These are phyloP conservation scores for Phyto melanocephala DNA, from an alignment of 2,888 invertebrate species.

Conservation along the genomic window DNA sequence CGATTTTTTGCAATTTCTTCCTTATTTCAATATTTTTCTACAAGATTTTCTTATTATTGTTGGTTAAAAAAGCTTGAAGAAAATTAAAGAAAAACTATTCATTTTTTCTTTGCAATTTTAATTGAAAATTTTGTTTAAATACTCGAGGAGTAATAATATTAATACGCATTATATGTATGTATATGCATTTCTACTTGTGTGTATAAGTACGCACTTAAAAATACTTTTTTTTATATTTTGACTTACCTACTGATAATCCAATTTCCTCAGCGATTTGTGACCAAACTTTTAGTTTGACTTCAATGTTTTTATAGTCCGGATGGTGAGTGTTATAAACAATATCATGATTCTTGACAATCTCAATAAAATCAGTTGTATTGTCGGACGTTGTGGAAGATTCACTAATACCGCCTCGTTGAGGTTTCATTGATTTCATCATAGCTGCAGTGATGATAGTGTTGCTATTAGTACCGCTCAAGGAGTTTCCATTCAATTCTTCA, in stretches of 20 bases:
- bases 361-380: constrained; percentile 78
- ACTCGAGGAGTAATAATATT: too few relatives aligned
- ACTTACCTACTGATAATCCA: constrained; percentile 78
- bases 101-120: background rate
- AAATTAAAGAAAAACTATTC: background rate
- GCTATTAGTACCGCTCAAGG: constrained; percentile 13
- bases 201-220: background rate
- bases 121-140: background rate
- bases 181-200: constrained; percentile 20
- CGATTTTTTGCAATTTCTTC: constrained; percentile 36
- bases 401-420: constrained; percentile 72
- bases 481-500: constrained; percentile 15
- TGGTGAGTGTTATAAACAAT: constrained; percentile 78
- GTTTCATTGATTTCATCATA: constrained; percentile 65
- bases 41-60: constrained; percentile 22
- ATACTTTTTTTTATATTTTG: background rate
- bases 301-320: constrained; percentile 78
- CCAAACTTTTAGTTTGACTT: constrained; percentile 78
- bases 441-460: background rate
- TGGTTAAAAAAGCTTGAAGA: constrained; percentile 8
- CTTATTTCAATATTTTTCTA: constrained; percentile 18
- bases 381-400: constrained; percentile 76
- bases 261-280: constrained; percentile 77
- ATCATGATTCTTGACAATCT: constrained; percentile 77
- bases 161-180: background rate